phyloP scores from a whole-genome alignment of 2,113 vertebrate species.

The Tyrannus savana region DNA sequence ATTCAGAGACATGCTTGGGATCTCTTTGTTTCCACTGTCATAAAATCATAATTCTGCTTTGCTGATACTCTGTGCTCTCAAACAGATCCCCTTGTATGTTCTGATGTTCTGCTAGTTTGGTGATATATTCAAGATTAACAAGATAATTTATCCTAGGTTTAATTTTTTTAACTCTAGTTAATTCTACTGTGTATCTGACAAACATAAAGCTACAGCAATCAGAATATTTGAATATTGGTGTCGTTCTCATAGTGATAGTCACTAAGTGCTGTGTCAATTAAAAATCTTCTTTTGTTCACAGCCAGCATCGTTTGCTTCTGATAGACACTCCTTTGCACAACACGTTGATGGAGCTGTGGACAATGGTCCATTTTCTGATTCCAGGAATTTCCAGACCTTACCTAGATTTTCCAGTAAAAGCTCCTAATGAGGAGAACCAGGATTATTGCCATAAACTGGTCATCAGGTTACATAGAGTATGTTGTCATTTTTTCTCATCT shows the following conservation, averaged over 20 bases:
- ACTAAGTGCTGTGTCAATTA: neutral
- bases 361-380: slow-evolving; percentile 91
- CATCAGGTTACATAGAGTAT: slow-evolving; percentile 89
- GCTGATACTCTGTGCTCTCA: neutral
- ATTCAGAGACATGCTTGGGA: neutral
- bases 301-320: slow-evolving; percentile 88
- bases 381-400: slow-evolving; percentile 89
- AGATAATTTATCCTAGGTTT: neutral
- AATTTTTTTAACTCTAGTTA: neutral
- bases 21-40: neutral
- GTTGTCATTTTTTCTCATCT: slow-evolving; percentile 6
- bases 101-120: neutral
- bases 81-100: neutral
- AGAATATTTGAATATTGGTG: neutral
- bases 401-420: slow-evolving; percentile 89
- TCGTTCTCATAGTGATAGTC: neutral
- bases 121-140: neutral
- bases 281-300: slow-evolving; percentile 51
- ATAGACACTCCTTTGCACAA: slow-evolving; percentile 91
- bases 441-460: slow-evolving; percentile 95
- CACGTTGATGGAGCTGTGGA: slow-evolving; percentile 91
- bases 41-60: neutral
- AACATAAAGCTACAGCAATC: neutral
- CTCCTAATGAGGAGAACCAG: slow-evolving; percentile 90
- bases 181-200: neutral